Base-by-base conservation (phyloP, 2,888 invertebrate genomes). In the Aleiodes alternator region DNA sequence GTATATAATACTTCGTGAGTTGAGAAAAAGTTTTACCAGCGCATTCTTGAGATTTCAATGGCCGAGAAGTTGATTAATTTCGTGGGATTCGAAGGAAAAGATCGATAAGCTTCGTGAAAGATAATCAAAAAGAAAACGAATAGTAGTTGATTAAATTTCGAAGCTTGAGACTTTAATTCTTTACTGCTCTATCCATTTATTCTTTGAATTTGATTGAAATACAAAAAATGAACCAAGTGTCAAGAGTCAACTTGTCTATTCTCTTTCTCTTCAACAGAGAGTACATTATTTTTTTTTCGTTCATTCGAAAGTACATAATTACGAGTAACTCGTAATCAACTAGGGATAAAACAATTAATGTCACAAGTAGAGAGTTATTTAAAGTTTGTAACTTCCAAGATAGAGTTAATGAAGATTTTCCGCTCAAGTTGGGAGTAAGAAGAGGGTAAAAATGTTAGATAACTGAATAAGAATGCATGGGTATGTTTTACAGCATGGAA, bases 121-220 rank as follows among this genome's bases (percentile, higher is more conserved):
- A 71, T 57, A 57, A 48, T 71, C 56, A n/a, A 48, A n/a, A 71
- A 43, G 51, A 29, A 57, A 71, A 59, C 59, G 59, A 31, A 71
- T 71, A 71, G n/a, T 59, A 48, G 71, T 71, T 71, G 59, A 71
- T 71, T 71, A 71, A 59, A 71, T 71, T 71, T 48, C 59, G 56
- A 16, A 59, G 16, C 70, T 56, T 29, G 34, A 23, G 70, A 43
- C 57, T 59, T 71, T 48, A 71, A 38, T 59, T 48, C 50, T 16
- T 38, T 48, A 29, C 59, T 31, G 23, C n/a, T 59, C 14, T 43
- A 31, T 23, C 14, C 31, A 59, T 59, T 29, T 14, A 57, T 14
- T 69, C n/a, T 31, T 55, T 51, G n/a, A 5, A 9, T 23, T 56
- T 14, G 16, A 64, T 59, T 38, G 29, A 29, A 57, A 14, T 43